Percentiles rank a stretch among this genome's conserved stretches.
phyloP scores from a whole-genome alignment of 2,888 invertebrate species.

The Nycteola revayana region DNA sequence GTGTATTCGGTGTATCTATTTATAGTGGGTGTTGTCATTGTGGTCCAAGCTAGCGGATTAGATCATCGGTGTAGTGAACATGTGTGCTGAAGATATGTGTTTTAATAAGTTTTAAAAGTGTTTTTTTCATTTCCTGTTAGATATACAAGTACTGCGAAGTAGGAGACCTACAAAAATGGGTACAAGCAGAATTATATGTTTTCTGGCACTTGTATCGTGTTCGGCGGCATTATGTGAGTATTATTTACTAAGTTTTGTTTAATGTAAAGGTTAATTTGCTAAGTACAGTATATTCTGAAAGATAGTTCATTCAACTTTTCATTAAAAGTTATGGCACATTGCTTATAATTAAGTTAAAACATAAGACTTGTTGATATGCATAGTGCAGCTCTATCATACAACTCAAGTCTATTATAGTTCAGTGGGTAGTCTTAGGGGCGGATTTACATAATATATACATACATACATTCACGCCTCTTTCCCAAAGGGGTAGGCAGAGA shows the following conservation, averaged over 20 bases:
- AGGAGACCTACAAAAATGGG: slow-evolving; percentile 64
- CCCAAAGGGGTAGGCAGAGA: too few species aligned
- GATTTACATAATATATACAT: too few species aligned
- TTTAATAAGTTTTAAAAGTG: slow-evolving; percentile 54
- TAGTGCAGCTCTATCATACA: too few species aligned
- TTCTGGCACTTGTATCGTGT: slow-evolving; percentile 61
- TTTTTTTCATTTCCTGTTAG: slow-evolving; percentile 72
- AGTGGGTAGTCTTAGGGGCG: too few species aligned
- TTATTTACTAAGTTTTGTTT: slow-evolving; percentile 29
- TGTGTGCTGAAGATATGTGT: slow-evolving; percentile 74
- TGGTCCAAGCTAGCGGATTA: slow-evolving; percentile 72
- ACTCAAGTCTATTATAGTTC: too few species aligned
- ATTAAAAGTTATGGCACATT: slow-evolving; percentile 5
- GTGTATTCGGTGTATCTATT: slow-evolving; percentile 80
- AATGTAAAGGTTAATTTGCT: slow-evolving; percentile 9
- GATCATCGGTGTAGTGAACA: slow-evolving; percentile 77
- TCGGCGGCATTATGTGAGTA: slow-evolving; percentile 71
- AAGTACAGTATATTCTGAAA: slow-evolving; percentile 18
- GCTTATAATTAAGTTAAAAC: slow-evolving; percentile 6
- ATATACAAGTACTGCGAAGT: slow-evolving; percentile 64
- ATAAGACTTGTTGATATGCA: slow-evolving; percentile 6
- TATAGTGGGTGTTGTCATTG: slow-evolving; percentile 83
- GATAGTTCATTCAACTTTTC: slow-evolving; percentile 47
- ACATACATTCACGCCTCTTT: too few species aligned
- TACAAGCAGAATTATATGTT: slow-evolving; percentile 61